Base-by-base conservation (phyloP, 1,140 invertebrate species). In the Drosophila pseudoananassae region DNA sequence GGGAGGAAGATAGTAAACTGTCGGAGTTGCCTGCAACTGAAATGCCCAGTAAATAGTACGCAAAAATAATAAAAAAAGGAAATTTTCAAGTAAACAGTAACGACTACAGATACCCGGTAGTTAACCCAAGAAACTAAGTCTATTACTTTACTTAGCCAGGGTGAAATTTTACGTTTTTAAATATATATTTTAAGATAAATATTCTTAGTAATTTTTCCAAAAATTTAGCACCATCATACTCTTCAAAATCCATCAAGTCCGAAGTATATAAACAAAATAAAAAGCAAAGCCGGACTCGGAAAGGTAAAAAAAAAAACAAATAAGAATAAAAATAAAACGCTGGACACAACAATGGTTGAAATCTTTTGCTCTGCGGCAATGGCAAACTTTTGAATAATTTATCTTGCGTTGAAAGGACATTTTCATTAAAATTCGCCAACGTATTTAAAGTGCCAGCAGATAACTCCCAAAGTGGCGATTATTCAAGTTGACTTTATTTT, bases 381-480 rank as follows among this genome's bases (percentile, higher is more conserved):
- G 65, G 81, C 65, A 85, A 87, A 85, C 83, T 88, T 88, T 88
- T 88, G 83, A 88, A 88, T 88, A 88, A 88, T 88, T 88, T 88
- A 88, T 88, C 76, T 72, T 57, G 84, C 78, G 83, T 77, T 88
- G 83, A 88, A 88, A 88, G 83, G 83, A 88, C 84, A 63, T 88
- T 88, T 88, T 88, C 84, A 88, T 88, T 88, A 88, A 88, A 88
- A 88, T 88, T 82, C 78, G 72, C 78, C 83, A 88, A 88, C 83
- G 76, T 77, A 77, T 88, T 88, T 88, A 88, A 89, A 88, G 79
- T 83, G 84, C 83, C 68, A 79, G 83, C 68, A 79, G 83, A 88
- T 88, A 88, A 89, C 76, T 88, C 84, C 83, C 83, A 76, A 78
- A 79, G 83, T 76, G 83, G 72, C 83, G 84, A 88, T 88, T 83